Base-by-base conservation (phyloP, 2,888 invertebrate genomes). In the Galerucella pusilla region DNA sequence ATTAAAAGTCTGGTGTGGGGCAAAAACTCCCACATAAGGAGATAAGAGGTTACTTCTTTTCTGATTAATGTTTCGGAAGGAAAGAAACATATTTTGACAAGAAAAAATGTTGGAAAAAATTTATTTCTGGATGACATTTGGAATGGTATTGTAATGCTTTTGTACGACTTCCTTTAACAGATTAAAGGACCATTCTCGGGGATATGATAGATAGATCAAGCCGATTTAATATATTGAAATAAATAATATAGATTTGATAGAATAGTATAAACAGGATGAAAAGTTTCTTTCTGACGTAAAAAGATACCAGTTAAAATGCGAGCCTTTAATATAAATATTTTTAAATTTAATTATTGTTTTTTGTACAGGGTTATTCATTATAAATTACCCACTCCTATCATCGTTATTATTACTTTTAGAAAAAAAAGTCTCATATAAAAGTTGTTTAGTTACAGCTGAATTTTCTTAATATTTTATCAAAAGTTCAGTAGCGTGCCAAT, bases 41-140 rank as follows among this genome's bases (percentile, higher is more conserved):
- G 75, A 77, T 75, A 75, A 77, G 69, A 77, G 68, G 71, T 75
- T 77, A 74, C 74, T 76, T 76, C 74, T 73, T 74, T 74, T 72
- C 66, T 69, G 74, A 66, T 73, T 68, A 77, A 77, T 76, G 78
- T 74, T 67, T 74, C 63, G 74, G 77, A 77, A 75, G 63, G 66
- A 68, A 49, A 64, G 71, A 68, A 74, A 74, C 75, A 72, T 75
- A 75, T 75, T 75, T 71, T 68, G 63, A 20, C 16, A 28, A 70
- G 57, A 71, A 71, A 64, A 46, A 45, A 69, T 64, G 35, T 54
- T 42, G 16, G 65, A 25, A 66, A 46, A 71, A 65, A 65, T 71
- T 45, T 71, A 71, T 65, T 57, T 46, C 57, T 35, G 35, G 14
- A 16, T 68, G 69, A 69, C 61, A 63, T 61, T 61, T 61, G 10